Evolutionary conservation across 2,113 vertebrate genomes (phyloP).

Genomic region (Oceanites oceanicus): DNA sequence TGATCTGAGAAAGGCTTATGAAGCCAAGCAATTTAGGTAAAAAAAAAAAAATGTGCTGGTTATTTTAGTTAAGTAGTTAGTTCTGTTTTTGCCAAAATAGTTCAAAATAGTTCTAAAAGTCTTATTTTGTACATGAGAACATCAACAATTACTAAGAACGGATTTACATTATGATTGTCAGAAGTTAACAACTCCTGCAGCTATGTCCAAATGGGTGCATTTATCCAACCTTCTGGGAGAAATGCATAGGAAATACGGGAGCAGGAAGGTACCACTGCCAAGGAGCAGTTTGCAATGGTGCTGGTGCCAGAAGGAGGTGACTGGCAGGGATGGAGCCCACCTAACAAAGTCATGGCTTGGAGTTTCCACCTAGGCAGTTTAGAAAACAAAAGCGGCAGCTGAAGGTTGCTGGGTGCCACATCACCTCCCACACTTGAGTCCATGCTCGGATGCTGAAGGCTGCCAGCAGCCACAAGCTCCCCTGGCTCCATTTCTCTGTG

Average conservation of each 20-base stretch:
- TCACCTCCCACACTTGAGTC: neutral
- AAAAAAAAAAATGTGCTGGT: neutral
- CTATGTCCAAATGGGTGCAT: neutral
- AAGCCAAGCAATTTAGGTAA: neutral
- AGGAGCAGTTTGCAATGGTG: neutral
- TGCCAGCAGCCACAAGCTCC: neutral
- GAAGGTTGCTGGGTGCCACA: neutral
- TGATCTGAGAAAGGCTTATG: neutral
- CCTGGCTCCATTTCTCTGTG: neutral
- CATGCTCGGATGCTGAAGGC: neutral
- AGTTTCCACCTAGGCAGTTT: neutral
- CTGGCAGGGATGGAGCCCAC: neutral
- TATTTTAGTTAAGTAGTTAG: neutral
- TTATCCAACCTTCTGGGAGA: neutral
- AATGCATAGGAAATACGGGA: neutral
- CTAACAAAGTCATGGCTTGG: neutral
- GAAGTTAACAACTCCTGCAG: neutral
- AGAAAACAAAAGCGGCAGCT: neutral
- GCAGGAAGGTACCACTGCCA: neutral
- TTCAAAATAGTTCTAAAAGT: neutral
- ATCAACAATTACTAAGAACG: neutral
- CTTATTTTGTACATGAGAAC: neutral
- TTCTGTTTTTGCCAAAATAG: neutral
- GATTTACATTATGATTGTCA: neutral
- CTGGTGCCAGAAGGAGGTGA: neutral